These are phyloP conservation scores for Acanthococcus lagerstroemiae DNA, from an alignment of 2,888 invertebrate genomes.

Conservation along the genomic window DNA sequence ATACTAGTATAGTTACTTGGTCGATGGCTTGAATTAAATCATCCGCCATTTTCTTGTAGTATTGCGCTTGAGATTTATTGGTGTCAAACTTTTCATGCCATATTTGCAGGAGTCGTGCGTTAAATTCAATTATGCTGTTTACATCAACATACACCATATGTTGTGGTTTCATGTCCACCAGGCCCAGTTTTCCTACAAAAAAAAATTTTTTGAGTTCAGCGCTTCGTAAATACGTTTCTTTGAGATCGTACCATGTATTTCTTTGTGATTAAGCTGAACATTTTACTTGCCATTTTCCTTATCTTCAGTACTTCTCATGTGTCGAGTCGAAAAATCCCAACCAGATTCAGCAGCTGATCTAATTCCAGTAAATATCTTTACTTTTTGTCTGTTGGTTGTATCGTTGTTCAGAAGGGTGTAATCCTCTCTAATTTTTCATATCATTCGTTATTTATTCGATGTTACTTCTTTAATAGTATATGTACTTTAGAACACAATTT, in stretches of 20 bases:
- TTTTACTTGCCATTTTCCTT: not conserved
- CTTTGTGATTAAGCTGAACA: no score
- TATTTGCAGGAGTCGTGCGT: constrained; percentile 52
- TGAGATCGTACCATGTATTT: no score
- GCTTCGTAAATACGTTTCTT: no score
- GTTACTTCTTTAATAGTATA: no score
- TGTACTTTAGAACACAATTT: no score
- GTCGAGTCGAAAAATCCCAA: constrained; percentile 77
- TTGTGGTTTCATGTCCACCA: constrained; percentile 53
- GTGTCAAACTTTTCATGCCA: constrained; percentile 47
- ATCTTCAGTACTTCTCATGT: constrained; percentile 44
- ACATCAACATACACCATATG: constrained; percentile 71
- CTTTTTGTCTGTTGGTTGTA: constrained; percentile 44
- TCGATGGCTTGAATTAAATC: constrained; percentile 53
- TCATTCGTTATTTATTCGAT: no score
- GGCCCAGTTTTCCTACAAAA: constrained; percentile 45
- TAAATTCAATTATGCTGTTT: constrained; percentile 63
- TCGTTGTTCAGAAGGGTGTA: constrained; percentile 45
- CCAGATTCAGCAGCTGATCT: constrained; percentile 76
- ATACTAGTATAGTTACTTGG: no score
- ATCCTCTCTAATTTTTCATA: constrained; percentile 51
- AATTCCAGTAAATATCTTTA: constrained; percentile 56
- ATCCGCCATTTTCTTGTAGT: constrained; percentile 48
- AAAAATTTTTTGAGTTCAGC: no score
- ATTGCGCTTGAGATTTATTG: constrained; percentile 43